Evolutionary conservation across 2,888 invertebrate species (phyloP).

Genomic region (Lochmaea capreae): DNA sequence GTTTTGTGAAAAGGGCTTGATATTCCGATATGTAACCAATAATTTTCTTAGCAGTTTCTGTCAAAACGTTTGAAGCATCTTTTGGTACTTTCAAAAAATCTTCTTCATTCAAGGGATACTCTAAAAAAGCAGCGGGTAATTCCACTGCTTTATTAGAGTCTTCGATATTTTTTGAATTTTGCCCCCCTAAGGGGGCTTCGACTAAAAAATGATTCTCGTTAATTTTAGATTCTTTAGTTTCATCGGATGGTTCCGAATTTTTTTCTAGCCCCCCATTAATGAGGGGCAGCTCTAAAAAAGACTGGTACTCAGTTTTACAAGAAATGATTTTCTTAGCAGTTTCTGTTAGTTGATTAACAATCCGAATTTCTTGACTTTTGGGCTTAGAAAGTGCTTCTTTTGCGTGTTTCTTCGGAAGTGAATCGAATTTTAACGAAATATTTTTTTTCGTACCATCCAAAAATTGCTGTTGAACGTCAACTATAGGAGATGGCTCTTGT

Average conservation of each 20-base stretch:
- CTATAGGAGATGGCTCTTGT: background rate
- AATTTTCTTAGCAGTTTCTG: background rate
- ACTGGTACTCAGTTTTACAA: background rate
- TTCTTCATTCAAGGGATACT: too few relatives aligned
- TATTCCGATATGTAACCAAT: background rate
- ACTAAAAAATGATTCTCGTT: slow-evolving; percentile 1
- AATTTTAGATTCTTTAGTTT: background rate
- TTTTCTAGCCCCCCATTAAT: background rate
- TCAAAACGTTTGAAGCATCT: background rate
- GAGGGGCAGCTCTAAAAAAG: slow-evolving; percentile 3
- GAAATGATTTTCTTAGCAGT: background rate
- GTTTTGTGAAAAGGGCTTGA: background rate
- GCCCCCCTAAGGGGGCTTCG: background rate
- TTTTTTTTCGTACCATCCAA: background rate
- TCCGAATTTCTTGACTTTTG: background rate
- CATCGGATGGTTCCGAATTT: slow-evolving; percentile 1
- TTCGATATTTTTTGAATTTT: background rate
- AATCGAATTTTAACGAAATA: background rate
- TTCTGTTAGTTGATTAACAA: background rate
- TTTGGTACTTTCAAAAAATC: background rate
- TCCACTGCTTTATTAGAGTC: too few relatives aligned
- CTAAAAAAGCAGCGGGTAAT: too few relatives aligned
- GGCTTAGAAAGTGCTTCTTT: background rate
- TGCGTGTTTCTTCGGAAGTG: background rate
- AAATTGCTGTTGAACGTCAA: background rate